A percentile compares a stretch with the other conserved stretches of the same genome.
Conservation (phyloP, 2,888 invertebrate genomes). For the Cheilosia grossa region DNA sequence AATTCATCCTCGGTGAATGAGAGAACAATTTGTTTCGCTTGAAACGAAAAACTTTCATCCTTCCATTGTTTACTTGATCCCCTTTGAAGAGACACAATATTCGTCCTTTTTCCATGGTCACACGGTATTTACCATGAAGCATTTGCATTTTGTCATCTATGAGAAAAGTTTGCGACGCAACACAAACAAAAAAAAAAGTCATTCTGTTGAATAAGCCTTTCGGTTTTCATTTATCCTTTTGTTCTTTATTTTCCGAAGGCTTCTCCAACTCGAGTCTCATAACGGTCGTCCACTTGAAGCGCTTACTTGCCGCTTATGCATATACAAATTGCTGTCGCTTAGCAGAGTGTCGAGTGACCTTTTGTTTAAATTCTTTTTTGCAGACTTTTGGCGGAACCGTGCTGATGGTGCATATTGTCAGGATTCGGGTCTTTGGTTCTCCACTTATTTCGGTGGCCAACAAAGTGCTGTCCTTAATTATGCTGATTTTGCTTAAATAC, state of each 20-base stretch:
- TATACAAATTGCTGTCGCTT: slow-evolving; percentile 64
- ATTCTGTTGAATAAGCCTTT: slow-evolving; percentile 63
- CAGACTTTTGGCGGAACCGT: slow-evolving; percentile 5
- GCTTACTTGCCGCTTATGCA: slow-evolving; percentile 36
- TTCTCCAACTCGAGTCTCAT: slow-evolving; percentile 9
- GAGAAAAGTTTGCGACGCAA: slow-evolving; percentile 59
- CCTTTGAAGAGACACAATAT: slow-evolving; percentile 27
- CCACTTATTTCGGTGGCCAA: slow-evolving; percentile 22
- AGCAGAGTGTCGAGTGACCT: slow-evolving; percentile 45
- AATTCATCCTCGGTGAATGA: slow-evolving; percentile 35
- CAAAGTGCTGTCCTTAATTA: slow-evolving; percentile 49
- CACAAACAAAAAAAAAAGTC: slow-evolving; percentile 20
- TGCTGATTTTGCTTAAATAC: slow-evolving; percentile 43
- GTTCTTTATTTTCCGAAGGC: slow-evolving; percentile 2
- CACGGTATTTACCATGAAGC: slow-evolving; percentile 55
- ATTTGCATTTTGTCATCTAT: slow-evolving; percentile 71
- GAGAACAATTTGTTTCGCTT: slow-evolving; percentile 54
- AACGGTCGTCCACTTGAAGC: slow-evolving; percentile 44
- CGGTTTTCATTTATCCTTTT: slow-evolving; percentile 42
- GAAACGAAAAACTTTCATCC: slow-evolving; percentile 59
- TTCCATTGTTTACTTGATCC: slow-evolving; percentile 66
- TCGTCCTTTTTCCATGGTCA: slow-evolving; percentile 47
- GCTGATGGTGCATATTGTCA: slow-evolving; percentile 32
- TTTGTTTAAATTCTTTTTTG: slow-evolving; percentile 49
- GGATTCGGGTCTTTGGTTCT: neutral